Percentiles rank a stretch among this genome's conserved stretches.
Evolutionary conservation across 2,113 vertebrate species (phyloP).

Genomic region (Thryonomys swinderianus): DNA sequence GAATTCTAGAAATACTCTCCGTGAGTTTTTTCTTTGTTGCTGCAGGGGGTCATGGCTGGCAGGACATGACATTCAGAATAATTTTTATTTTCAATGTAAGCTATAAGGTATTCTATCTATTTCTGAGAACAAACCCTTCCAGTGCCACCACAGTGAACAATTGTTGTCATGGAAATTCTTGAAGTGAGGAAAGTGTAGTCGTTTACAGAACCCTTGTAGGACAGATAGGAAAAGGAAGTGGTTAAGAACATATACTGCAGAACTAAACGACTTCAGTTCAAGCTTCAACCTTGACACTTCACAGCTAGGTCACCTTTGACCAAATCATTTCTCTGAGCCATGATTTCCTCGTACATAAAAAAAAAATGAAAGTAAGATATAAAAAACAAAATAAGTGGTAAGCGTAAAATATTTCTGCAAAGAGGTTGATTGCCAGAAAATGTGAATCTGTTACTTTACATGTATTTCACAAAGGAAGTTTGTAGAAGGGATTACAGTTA

Average conservation of each 20-base stretch:
- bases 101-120: background rate
- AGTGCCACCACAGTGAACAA: background rate
- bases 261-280: background rate
- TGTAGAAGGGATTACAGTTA: background rate
- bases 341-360: background rate
- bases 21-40: no score
- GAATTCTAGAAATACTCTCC: background rate
- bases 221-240: background rate
- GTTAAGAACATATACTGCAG: background rate
- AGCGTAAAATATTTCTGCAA: background rate
- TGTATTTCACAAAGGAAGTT: background rate
- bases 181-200: background rate
- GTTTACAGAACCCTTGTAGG: background rate
- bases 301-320: background rate
- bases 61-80: background rate
- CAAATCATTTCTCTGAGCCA: background rate
- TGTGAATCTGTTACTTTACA: background rate
- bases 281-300: background rate
- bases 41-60: background rate
- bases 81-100: conserved; percentile 42
- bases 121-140: background rate
- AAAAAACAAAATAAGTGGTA: background rate
- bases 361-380: background rate
- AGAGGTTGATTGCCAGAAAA: background rate
- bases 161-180: conserved; percentile 58